Percentiles rank a stretch among this genome's conserved stretches.
Evolutionary conservation across 2,888 invertebrate genomes (phyloP).

Genomic region (Lissocephala sabroskyi): DNA sequence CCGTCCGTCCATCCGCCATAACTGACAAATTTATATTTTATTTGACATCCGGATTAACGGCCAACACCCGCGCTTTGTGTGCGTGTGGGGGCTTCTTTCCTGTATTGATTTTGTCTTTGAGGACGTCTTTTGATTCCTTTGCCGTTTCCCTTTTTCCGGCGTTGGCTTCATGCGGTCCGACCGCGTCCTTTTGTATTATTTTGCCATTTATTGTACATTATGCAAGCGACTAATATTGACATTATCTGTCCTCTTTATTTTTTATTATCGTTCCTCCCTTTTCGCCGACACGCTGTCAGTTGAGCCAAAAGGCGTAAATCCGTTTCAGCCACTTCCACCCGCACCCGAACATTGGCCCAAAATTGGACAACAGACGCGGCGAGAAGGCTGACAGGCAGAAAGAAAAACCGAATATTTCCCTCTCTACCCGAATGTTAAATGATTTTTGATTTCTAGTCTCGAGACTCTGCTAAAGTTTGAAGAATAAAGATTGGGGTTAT

Average conservation of each 20-base stretch:
- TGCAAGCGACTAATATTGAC: slow-evolving; percentile 68
- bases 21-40: slow-evolving; percentile 68
- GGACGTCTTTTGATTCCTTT: not conserved
- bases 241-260: slow-evolving; percentile 54
- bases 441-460: too few relatives aligned
- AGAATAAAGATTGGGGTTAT: too few relatives aligned
- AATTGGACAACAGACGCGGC: not conserved
- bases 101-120: slow-evolving; percentile 12
- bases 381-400: too few relatives aligned
- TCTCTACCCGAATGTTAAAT: too few relatives aligned
- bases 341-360: not conserved
- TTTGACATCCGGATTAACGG: slow-evolving; percentile 54
- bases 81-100: slow-evolving; percentile 7
- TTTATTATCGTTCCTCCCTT: slow-evolving; percentile 19
- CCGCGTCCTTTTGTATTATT: slow-evolving; percentile 54
- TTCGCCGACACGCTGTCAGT: slow-evolving; percentile 19
- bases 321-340: slow-evolving; percentile 24
- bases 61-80: slow-evolving; percentile 12
- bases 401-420: too few relatives aligned
- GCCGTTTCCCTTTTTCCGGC: slow-evolving; percentile 16
- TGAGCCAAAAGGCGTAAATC: slow-evolving; percentile 28
- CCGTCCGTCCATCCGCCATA: slow-evolving; percentile 33
- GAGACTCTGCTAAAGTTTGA: too few relatives aligned
- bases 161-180: slow-evolving; percentile 2
- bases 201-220: slow-evolving; percentile 66